phyloP scores from a whole-genome alignment of 2,797 vertebrate genomes.

The Cuculus canorus region DNA sequence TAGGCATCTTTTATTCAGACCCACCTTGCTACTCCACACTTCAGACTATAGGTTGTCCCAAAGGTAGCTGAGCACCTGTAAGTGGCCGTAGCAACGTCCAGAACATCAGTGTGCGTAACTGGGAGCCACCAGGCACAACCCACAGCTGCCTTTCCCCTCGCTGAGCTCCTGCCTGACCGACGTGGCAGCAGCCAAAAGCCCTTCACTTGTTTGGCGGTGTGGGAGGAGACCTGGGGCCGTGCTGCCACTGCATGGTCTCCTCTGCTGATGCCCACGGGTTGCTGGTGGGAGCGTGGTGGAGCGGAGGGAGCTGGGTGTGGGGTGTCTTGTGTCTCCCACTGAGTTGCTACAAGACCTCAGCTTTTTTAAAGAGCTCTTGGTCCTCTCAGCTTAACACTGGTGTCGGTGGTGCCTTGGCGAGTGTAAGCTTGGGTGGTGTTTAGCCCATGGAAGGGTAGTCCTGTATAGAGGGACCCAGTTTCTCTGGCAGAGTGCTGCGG shows the following conservation, averaged over 20 bases:
- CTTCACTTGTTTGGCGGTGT: accelerated
- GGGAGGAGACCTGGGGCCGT: not conserved
- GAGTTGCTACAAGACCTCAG: not conserved
- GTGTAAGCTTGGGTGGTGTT: accelerated
- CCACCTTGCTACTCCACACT: not conserved
- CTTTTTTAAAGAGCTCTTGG: not conserved
- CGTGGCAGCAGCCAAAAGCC: not conserved
- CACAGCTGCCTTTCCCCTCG: accelerated
- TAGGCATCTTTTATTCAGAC: not conserved
- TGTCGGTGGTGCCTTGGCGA: not conserved
- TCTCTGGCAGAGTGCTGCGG: not conserved
- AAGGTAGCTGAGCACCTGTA: not conserved
- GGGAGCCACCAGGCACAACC: not conserved
- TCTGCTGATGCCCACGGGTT: not conserved
- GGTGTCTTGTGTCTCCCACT: no score
- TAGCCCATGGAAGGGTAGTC: no score
- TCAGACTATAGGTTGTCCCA: not conserved
- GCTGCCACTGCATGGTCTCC: not conserved
- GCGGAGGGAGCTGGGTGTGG: not conserved
- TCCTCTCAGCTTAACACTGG: not conserved
- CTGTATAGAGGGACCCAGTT: accelerated
- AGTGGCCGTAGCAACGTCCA: not conserved
- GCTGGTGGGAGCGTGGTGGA: not conserved
- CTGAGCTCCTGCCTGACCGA: not conserved
- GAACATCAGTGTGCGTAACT: accelerated